Evolutionary conservation across 2,797 vertebrate genomes (phyloP).

Genomic region (Botia kubotai): DNA sequence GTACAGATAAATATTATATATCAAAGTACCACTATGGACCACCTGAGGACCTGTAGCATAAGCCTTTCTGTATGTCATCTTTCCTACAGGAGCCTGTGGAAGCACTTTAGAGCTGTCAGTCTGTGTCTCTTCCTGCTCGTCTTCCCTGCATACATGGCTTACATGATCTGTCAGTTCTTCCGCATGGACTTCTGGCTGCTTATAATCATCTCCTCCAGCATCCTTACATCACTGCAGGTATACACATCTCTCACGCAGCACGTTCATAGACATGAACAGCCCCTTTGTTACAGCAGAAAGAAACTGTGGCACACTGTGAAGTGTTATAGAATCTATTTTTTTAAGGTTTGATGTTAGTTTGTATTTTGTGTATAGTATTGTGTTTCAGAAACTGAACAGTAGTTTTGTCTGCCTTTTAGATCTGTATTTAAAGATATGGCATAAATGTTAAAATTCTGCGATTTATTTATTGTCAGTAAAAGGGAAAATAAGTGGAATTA

Average conservation of each 20-base stretch:
- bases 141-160: slow-evolving; percentile 98
- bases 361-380: not conserved
- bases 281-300: slow-evolving; percentile 13
- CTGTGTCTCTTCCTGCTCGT: slow-evolving; percentile 93
- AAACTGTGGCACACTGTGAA: not conserved
- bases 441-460: too few species aligned
- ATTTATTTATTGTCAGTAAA: too few species aligned
- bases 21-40: too few species aligned
- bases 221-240: slow-evolving; percentile 98
- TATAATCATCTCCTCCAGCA: slow-evolving; percentile 98
- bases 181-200: slow-evolving; percentile 99
- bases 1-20: too few species aligned
- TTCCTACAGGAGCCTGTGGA: slow-evolving; percentile 91
- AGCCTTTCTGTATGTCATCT: not conserved
- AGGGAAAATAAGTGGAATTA: too few species aligned
- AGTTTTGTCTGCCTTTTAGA: too few species aligned
- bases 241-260: not conserved
- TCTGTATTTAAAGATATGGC: too few species aligned
- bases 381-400: too few species aligned
- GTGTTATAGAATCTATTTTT: not conserved
- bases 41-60: not conserved
- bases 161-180: slow-evolving; percentile 99
- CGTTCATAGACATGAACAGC: not conserved
- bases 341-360: not conserved
- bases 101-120: slow-evolving; percentile 96